Evolutionary conservation across 2,797 vertebrate species (phyloP), one percentile per base, ranked within the genome.

Genomic region (Schizopygopsis pylzovi): DNA sequence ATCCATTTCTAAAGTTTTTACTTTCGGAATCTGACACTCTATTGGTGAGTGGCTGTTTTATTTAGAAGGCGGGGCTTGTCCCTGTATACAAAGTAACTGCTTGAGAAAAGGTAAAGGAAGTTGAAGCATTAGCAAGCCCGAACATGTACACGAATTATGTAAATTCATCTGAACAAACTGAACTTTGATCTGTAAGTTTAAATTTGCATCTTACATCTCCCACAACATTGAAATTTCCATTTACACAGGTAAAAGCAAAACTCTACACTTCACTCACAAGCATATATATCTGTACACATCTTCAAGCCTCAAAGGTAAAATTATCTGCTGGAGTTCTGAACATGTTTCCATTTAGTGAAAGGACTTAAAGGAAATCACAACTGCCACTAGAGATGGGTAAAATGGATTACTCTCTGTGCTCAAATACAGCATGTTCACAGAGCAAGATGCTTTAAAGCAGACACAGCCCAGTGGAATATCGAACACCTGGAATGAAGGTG

Each of bases 311-410:
- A 76, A 76, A 49, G 59, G 86, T 88, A 63, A 90, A 90, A 92
- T 93, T 91, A 92, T 79, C 68, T 67, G 81, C 85, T 63, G 20
- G 70, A 86, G 85, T 70, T 84, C 79, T 84, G 87, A 88, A 89
- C 89, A 88, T 91, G 83, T 86, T 87, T 91, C 89, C 77, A 88
- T 85, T 90, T 88, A 86, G 76, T 52, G 22, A 71, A 78, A 76
- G 67, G 83, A 49, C 72, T 78, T 72, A 33, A 61, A 72, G 82
- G 49, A 87, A 85, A 87, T 79, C 77, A 75, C 77, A 82, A 79
- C 71, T 84, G 81, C 67, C 65, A 86, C 86, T 83, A 67, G 83
- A 88, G 90, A 79, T 86, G 80, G 89, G 84, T 83, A 75, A 6
- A 78, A 85, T 83, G 78, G 85, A 87, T 88, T 82, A 47, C 63